Evolutionary conservation across 2,113 vertebrate species (phyloP), one percentile per base, ranked within the genome.

Genomic region (Penelope pileata): DNA sequence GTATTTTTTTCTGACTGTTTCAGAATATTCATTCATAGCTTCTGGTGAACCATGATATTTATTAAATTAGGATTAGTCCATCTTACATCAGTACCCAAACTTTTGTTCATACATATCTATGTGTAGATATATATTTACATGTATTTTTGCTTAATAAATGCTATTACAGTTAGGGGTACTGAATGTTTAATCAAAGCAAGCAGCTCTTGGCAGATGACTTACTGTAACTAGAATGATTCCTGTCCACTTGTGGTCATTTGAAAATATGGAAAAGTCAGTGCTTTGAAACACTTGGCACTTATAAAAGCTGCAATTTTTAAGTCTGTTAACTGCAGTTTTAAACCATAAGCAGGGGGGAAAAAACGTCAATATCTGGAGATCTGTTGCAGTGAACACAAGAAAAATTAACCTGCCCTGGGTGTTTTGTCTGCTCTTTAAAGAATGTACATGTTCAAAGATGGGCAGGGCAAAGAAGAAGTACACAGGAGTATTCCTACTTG

Each of bases 321-420:
- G 26, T 47, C 30, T 32, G 60, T 50, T 30, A 72, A 40, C 29
- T 47, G 2, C 3, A 53, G 3, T 74, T 85, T 86, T 32, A 80
- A 66, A 38, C 45, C n/a, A 43, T 68, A 78, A 74, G 9, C 63
- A 64, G 9, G 21, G 17, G 6, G 15, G 42, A 23, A 53, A 12
- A 53, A 3, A 2, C 42, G 15, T 22, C 0, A 0, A 14, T 72
- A 10, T 30, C 60, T n/a, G 64, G 21, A 42, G 6, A 5, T 67
- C 88, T 74, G 63, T 74, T 84, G 13, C 38, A 22, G 3, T 38
- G 14, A 81, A 48, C 2, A 43, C 14, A 60, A 67, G 7, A 17
- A 43, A 63, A 30, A 21, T 10, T 76, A 58, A 50, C 16, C 6
- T 12, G 3, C 47, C 26, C 29, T 47, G 11, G 53, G 36, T 17